Evolutionary conservation across 2,888 invertebrate genomes (phyloP).

Genomic region (Stegophylla sp.): DNA sequence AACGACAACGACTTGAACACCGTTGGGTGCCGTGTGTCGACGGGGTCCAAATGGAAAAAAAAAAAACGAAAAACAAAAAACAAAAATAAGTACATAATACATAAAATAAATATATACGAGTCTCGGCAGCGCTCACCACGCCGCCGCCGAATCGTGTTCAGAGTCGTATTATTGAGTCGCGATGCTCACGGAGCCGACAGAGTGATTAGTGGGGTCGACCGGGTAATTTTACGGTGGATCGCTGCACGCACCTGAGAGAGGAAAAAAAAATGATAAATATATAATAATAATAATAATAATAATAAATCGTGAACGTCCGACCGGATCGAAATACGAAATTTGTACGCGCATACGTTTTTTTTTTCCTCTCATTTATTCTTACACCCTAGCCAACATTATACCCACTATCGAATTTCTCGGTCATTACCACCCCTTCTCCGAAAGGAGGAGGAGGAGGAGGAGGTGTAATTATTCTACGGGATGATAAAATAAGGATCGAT

Average conservation of each 20-base stretch:
- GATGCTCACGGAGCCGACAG: background rate
- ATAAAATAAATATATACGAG: background rate
- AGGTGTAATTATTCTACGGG: background rate
- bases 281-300: background rate
- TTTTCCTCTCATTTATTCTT: background rate
- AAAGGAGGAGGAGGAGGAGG: too few species aligned
- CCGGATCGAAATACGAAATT: constrained; percentile 33
- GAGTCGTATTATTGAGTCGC: too few species aligned
- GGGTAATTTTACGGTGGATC: constrained; percentile 36
- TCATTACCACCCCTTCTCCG: constrained; percentile 12
- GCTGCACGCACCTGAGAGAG: background rate
- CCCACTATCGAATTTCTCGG: background rate
- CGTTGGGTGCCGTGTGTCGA: constrained; percentile 20
- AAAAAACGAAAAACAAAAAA: background rate
- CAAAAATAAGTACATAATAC: too few species aligned
- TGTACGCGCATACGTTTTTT: background rate
- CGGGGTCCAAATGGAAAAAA: constrained; percentile 23
- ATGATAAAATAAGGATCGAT: background rate
- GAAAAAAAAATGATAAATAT: too few species aligned
- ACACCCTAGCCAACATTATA: background rate
- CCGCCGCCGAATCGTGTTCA: background rate
- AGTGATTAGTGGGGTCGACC: constrained; percentile 18
- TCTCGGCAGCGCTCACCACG: background rate
- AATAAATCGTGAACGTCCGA: constrained; percentile 42
- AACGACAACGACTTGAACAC: constrained; percentile 6